Evolutionary conservation across 23 tunicate species (phyloP).

Genomic region (Ciona savignyi): DNA sequence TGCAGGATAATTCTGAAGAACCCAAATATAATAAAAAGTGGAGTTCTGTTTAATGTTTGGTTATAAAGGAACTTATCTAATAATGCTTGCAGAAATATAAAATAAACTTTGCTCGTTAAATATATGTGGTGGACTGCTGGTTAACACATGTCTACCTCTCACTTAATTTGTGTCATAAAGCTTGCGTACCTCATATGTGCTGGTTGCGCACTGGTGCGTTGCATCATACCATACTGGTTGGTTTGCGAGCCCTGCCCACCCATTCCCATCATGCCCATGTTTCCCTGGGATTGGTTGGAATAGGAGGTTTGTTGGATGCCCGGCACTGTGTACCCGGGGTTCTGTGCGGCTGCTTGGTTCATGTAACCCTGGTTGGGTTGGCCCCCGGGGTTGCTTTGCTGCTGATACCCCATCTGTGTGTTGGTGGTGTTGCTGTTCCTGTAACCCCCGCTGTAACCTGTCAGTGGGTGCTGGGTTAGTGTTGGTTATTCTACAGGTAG

Average conservation of each 20-base stretch:
- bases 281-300: conserved; percentile 10
- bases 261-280: conserved; percentile 21
- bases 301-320: neutral
- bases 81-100: too few species aligned
- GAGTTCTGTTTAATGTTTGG: too few species aligned
- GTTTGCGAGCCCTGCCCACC: neutral
- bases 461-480: too few species aligned
- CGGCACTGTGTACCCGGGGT: neutral
- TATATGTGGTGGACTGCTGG: too few species aligned
- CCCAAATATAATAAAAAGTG: too few species aligned
- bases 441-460: too few species aligned
- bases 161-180: too few species aligned
- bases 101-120: too few species aligned
- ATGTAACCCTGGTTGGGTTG: conserved; percentile 3
- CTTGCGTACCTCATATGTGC: neutral
- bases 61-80: too few species aligned
- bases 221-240: neutral
- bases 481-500: neutral
- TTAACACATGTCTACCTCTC: too few species aligned
- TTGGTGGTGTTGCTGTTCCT: too few species aligned
- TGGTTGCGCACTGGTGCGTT: neutral
- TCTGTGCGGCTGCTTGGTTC: neutral
- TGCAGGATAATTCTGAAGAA: too few species aligned
- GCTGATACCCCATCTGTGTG: conserved; percentile 12
- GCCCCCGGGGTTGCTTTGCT: neutral